phyloP scores from a whole-genome alignment of 2,113 vertebrate genomes.

The Microtus pennsylvanicus region DNA sequence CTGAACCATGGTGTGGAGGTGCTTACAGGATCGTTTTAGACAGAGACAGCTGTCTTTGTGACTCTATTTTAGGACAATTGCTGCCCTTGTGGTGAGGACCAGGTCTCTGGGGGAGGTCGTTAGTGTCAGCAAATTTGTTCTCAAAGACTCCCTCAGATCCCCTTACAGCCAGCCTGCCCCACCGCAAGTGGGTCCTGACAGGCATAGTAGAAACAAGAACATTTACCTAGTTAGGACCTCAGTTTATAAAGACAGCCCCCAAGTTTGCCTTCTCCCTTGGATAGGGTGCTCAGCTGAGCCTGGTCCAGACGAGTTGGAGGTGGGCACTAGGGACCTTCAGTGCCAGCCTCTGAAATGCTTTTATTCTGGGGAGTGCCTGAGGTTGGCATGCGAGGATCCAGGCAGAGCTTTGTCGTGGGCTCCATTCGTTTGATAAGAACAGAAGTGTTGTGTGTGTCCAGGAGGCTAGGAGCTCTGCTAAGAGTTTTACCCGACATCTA shows the following conservation, averaged over 20 bases:
- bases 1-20: neutral
- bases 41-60: neutral
- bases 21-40: neutral
- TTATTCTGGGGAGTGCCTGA: neutral
- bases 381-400: neutral
- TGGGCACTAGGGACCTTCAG: neutral
- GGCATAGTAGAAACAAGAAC: neutral
- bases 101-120: neutral
- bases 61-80: slow-evolving; percentile 40
- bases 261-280: neutral
- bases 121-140: neutral
- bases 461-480: neutral
- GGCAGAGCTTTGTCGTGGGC: neutral
- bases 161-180: neutral
- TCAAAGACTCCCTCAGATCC: neutral
- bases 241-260: neutral
- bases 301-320: neutral
- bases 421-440: neutral
- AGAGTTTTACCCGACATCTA: neutral
- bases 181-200: neutral
- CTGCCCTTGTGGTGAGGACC: neutral
- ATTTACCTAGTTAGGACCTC: too few relatives aligned
- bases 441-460: neutral
- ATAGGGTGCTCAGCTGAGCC: neutral
- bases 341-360: neutral